These are phyloP conservation scores for Phylloscopus collybita DNA, from an alignment of 2,797 vertebrate species.

Conservation along the genomic window DNA sequence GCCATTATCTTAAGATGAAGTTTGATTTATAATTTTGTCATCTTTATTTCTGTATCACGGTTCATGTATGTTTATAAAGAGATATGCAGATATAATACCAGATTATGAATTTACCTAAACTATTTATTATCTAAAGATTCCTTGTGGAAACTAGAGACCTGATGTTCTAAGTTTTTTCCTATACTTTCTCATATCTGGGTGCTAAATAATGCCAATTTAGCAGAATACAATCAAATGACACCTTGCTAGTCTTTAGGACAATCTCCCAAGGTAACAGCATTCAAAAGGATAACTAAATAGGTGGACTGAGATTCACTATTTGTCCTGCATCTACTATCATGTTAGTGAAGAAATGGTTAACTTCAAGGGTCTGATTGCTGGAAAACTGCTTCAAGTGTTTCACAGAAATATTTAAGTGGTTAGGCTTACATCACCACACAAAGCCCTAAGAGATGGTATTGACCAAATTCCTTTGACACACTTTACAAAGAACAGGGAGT, in stretches of 20 bases:
- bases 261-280: neutral
- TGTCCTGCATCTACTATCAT: neutral
- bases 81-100: neutral
- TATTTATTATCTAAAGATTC: neutral
- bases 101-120: neutral
- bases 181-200: neutral
- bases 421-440: neutral
- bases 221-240: neutral
- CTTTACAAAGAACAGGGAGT: rapidly evolving
- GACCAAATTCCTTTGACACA: neutral
- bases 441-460: neutral
- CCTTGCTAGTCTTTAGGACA: neutral
- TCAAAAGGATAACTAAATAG: neutral
- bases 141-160: neutral
- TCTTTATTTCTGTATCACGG: neutral
- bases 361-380: neutral
- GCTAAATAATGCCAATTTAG: neutral
- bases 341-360: neutral
- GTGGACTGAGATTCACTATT: neutral
- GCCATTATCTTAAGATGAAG: neutral
- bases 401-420: neutral
- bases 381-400: neutral
- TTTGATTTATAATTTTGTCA: neutral
- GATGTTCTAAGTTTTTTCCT: neutral
- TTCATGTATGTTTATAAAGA: neutral